These are phyloP conservation scores for Delphinus delphis DNA, from an alignment of 2,113 vertebrate species.

Conservation along the genomic window DNA sequence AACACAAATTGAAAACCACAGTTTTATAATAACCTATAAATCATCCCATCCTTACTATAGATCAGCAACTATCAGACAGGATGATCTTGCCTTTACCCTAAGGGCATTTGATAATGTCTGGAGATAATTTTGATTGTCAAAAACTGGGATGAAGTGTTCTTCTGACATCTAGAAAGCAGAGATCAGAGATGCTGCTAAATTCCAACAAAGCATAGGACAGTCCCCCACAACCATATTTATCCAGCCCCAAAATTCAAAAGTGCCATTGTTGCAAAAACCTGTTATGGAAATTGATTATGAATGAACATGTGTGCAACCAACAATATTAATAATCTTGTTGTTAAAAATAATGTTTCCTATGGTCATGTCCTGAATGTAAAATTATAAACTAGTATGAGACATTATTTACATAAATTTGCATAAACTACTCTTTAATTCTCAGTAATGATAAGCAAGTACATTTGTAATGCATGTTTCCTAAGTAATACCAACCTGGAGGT, in stretches of 20 bases:
- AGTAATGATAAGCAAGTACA: background rate
- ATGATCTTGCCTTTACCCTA: background rate
- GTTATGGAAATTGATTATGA: background rate
- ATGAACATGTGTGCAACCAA: background rate
- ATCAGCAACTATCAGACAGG: background rate
- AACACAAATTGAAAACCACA: background rate
- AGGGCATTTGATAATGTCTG: background rate
- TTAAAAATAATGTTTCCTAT: background rate
- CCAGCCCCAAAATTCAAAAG: background rate
- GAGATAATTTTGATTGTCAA: background rate
- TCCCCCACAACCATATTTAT: no score
- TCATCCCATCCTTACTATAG: background rate
- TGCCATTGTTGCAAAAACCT: background rate
- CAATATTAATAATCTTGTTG: background rate
- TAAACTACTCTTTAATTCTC: background rate
- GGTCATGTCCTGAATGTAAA: background rate
- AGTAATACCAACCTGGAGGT: background rate
- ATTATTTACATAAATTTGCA: background rate
- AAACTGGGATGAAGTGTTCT: background rate
- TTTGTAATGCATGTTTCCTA: background rate
- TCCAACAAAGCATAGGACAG: no score
- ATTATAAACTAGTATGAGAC: background rate
- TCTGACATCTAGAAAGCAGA: background rate
- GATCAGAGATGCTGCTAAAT: background rate
- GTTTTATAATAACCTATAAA: background rate